A percentile compares a stretch with the other conserved stretches of the same genome.
Conservation (phyloP, 2,888 invertebrate species). For the Baccha elongata region DNA sequence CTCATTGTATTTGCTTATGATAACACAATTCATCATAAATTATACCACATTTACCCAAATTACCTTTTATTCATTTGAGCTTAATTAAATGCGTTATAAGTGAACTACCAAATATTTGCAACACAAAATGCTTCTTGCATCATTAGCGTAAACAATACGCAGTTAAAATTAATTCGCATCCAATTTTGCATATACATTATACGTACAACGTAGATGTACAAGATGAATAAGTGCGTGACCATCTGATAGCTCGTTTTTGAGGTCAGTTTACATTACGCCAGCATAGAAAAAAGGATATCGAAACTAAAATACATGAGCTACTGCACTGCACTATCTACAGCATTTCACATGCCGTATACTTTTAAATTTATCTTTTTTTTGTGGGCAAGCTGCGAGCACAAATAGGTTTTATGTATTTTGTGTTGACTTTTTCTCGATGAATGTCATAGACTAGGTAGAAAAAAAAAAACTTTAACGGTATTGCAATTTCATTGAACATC, state of each 20-base stretch:
- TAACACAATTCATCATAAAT: too few species aligned
- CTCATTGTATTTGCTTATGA: too few species aligned
- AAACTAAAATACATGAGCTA: not conserved
- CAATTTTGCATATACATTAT: constrained; percentile 28
- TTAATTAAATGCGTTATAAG: too few species aligned
- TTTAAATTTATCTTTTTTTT: constrained; percentile 2
- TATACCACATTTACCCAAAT: too few species aligned
- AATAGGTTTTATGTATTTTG: constrained; percentile 28
- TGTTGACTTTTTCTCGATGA: constrained; percentile 27
- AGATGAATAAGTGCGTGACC: constrained; percentile 34
- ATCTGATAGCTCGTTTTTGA: constrained; percentile 39
- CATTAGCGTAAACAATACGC: too few species aligned
- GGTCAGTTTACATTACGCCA: constrained; percentile 39
- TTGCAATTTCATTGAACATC: constrained; percentile 30
- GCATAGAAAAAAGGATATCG: constrained; percentile 14
- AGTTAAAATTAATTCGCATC: constrained; percentile 10
- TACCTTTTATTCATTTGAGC: too few species aligned
- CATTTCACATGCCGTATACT: not conserved
- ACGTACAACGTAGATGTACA: constrained; percentile 16
- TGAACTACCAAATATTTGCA: too few species aligned
- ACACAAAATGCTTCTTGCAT: too few species aligned
- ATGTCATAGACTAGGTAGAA: constrained; percentile 12
- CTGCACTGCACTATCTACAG: not conserved
- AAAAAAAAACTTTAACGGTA: constrained; percentile 1
- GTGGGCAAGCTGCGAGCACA: constrained; percentile 6